Evolutionary conservation across 1,140 invertebrate species (phyloP).

Genomic region (Stegodyphus dumicola): DNA sequence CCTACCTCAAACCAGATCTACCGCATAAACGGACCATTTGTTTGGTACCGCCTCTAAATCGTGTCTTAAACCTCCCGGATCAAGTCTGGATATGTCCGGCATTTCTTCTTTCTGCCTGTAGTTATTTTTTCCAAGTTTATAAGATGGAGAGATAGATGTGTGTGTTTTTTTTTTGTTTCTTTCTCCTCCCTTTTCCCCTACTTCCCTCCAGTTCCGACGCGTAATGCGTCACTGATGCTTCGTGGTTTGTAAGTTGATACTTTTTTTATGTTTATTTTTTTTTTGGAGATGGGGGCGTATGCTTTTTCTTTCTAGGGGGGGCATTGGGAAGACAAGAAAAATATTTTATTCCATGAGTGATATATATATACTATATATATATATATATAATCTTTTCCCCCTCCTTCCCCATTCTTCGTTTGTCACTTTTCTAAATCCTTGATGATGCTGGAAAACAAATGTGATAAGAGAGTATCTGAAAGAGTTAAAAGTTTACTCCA

Average conservation of each 20-base stretch:
- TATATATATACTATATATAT: background rate
- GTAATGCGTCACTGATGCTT: slow-evolving; percentile 47
- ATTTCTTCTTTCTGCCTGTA: background rate
- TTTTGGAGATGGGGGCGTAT: slow-evolving; percentile 9
- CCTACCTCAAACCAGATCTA: slow-evolving; percentile 45
- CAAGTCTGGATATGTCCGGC: slow-evolving; percentile 48
- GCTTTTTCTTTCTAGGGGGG: background rate
- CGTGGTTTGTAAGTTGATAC: slow-evolving; percentile 42
- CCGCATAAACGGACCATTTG: slow-evolving; percentile 59
- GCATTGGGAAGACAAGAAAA: slow-evolving; percentile 17
- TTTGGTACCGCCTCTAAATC: slow-evolving; percentile 48
- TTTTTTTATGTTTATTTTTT: slow-evolving; percentile 22
- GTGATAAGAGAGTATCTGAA: slow-evolving; percentile 5
- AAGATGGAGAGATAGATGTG: slow-evolving; percentile 27
- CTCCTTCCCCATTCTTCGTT: background rate
- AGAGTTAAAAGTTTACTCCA: background rate
- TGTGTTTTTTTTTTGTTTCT: background rate
- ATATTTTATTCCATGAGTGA: slow-evolving; percentile 48
- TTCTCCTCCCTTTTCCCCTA: background rate
- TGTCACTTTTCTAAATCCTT: slow-evolving; percentile 56
- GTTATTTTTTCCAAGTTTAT: background rate
- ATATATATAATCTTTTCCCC: background rate
- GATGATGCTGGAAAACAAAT: slow-evolving; percentile 51
- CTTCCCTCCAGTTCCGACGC: background rate
- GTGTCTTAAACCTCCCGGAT: slow-evolving; percentile 40